Conservation (phyloP, 2,797 vertebrate species). For the Megaceryle alcyon region DNA sequence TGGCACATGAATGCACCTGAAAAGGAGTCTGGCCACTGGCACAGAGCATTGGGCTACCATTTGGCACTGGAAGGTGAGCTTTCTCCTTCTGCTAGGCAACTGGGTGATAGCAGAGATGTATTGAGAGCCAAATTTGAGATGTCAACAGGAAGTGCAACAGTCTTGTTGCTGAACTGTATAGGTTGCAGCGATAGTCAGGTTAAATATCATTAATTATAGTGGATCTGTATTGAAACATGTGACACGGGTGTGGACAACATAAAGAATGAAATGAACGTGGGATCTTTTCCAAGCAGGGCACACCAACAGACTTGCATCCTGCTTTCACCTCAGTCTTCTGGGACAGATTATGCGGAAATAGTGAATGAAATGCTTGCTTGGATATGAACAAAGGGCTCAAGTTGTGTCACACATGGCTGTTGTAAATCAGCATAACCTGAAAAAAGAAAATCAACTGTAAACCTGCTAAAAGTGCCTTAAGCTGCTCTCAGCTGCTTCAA, state of each 20-base stretch:
- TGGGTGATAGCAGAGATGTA: not conserved
- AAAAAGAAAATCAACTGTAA: not conserved
- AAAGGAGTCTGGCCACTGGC: not conserved
- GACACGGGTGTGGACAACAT: not conserved
- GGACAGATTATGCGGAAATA: not conserved
- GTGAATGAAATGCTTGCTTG: not conserved
- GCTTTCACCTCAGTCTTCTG: not conserved
- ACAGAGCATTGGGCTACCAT: not conserved
- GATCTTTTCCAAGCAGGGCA: not conserved
- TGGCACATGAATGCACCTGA: accelerated
- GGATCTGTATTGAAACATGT: not conserved
- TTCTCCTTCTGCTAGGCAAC: not conserved
- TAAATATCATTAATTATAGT: not conserved
- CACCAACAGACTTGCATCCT: not conserved
- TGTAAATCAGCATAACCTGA: not conserved
- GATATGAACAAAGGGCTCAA: not conserved
- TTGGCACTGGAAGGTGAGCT: not conserved
- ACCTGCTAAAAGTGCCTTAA: not conserved
- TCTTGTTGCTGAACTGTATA: not conserved
- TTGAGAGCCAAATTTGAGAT: not conserved
- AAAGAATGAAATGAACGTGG: not conserved
- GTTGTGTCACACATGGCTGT: not conserved
- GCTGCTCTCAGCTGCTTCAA: not conserved
- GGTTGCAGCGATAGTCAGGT: not conserved
- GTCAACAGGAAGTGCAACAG: not conserved